Conservation (phyloP, 2,113 vertebrate species). For the Spea bombifrons region DNA sequence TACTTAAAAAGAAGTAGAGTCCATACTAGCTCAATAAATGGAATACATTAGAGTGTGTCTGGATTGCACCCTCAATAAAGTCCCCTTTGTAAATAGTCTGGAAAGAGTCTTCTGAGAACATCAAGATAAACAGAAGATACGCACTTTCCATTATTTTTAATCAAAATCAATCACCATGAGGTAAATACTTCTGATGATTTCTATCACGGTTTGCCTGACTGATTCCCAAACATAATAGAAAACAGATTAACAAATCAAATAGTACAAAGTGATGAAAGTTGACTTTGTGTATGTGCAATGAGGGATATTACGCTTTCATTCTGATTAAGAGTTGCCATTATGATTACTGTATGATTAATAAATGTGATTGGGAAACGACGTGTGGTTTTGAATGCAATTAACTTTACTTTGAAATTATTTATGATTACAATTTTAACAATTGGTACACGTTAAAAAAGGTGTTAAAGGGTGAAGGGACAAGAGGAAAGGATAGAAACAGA, state of each 20-base stretch:
- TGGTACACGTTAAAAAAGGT: too few relatives aligned
- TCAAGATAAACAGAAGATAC: background rate
- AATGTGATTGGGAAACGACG: background rate
- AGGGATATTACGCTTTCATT: background rate
- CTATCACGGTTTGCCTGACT: background rate
- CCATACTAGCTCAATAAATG: too few relatives aligned
- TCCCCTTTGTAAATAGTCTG: background rate
- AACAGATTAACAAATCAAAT: background rate
- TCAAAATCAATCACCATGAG: background rate
- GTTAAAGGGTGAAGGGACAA: too few relatives aligned
- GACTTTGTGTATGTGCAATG: background rate
- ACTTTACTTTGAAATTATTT: background rate
- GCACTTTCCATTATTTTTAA: background rate
- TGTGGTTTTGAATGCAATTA: background rate
- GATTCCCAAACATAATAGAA: background rate
- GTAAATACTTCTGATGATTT: constrained; percentile 8
- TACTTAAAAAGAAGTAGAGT: too few relatives aligned
- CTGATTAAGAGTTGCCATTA: background rate
- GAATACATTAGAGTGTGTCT: too few relatives aligned
- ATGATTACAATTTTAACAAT: background rate
- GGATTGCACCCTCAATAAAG: too few relatives aligned
- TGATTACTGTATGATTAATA: background rate
- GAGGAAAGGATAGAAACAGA: too few relatives aligned
- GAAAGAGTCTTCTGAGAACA: background rate
- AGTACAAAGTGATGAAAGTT: background rate